phyloP scores from a whole-genome alignment of 2,113 vertebrate species.

The Alectura lathami region DNA sequence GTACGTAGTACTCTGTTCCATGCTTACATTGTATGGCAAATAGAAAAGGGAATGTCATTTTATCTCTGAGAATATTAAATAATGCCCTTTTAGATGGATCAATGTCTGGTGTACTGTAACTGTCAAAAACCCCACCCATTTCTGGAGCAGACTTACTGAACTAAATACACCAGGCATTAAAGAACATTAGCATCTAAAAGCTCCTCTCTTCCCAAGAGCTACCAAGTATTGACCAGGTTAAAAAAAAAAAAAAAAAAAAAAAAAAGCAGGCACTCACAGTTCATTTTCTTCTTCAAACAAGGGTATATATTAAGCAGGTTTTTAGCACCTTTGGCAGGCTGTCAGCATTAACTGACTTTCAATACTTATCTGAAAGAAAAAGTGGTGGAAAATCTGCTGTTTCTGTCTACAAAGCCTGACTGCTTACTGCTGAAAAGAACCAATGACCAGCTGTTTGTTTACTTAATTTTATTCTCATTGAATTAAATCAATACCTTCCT shows the following conservation, averaged over 20 bases:
- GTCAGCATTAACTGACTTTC: constrained; percentile 26
- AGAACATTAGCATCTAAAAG: constrained; percentile 30
- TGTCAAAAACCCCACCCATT: constrained; percentile 54
- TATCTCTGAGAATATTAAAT: constrained; percentile 50
- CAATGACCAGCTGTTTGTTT: background rate
- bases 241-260: background rate
- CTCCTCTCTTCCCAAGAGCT: constrained; percentile 1
- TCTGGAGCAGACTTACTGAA: constrained; percentile 24
- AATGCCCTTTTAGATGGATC: constrained; percentile 55
- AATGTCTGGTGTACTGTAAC: constrained; percentile 31
- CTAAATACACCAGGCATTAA: constrained; percentile 48
- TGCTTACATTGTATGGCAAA: background rate
- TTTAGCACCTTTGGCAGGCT: constrained; percentile 34
- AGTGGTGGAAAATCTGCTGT: background rate
- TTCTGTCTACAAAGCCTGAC: background rate
- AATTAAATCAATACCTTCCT: background rate
- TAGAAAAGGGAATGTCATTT: constrained; percentile 26
- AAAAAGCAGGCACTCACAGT: background rate
- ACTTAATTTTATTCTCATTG: background rate
- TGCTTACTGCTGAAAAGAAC: background rate
- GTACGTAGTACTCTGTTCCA: background rate
- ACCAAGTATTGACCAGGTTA: constrained; percentile 2
- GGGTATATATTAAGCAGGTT: constrained; percentile 24
- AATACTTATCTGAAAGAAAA: background rate
- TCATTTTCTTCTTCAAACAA: constrained; percentile 33